Evolutionary conservation across 2,797 vertebrate species (phyloP), one percentile per base, ranked within the genome.

Genomic region (Menidia menidia): DNA sequence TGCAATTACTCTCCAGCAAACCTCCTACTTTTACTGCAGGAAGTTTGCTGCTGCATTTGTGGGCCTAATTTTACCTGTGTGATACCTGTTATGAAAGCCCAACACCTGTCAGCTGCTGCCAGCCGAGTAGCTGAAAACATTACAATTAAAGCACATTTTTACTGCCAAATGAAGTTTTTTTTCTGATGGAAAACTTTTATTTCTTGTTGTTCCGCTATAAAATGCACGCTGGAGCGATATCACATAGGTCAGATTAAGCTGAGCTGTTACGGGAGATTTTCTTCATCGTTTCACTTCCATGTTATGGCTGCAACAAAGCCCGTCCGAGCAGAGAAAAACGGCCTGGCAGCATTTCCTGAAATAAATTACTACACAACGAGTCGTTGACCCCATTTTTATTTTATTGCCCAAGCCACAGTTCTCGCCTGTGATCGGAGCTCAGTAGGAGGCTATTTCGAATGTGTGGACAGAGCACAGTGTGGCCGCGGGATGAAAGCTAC

Each of bases 401-500:
- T 54, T 68, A 35, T 53, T 14, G 43, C 69, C 62, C 71, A 76
- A 77, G 75, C 54, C 75, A 78, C 75, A 78, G 57, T 85, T 79
- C 77, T 70, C 68, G 53, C 15, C 67, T 13, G 18, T 35, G 15
- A 81, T 75, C 71, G 60, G 63, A 64, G 9, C 54, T 51, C 13
- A 0, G 62, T 48, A 60, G 67, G 70, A 53, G 78, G 35, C 10
- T 2, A 67, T 82, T 79, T 79, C 2, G 1, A 82, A 39, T 2
- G 58, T 25, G 60, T 63, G 70, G 69, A 77, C 82, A 70, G 58
- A 73, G 69, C 56, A 0, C 64, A 43, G 61, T 45, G 52, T 60
- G 73, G 61, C 77, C 60, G 62, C 53, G 39, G 61, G 71, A 85
- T 84, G 80, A 88, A 78, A 68, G 82, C 73, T 48, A 47, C 44